These are phyloP conservation scores for Cranoglanis bouderius DNA, from an alignment of 2,113 vertebrate genomes.

Conservation along the genomic window DNA sequence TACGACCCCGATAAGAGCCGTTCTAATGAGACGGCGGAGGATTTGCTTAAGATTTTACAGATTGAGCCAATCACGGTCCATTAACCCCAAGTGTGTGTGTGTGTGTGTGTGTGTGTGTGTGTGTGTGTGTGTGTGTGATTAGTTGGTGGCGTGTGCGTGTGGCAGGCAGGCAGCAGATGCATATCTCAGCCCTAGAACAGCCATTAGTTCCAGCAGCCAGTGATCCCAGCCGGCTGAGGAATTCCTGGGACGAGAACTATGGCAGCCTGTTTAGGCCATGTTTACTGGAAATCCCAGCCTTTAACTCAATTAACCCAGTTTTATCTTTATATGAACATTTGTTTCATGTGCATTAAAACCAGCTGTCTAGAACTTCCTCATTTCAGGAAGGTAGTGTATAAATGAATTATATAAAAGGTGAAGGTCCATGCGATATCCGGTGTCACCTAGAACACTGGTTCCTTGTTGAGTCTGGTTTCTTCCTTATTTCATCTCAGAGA, in stretches of 20 bases:
- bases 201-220: slow-evolving; percentile 51
- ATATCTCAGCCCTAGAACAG: slow-evolving; percentile 43
- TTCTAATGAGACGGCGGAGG: slow-evolving; percentile 13
- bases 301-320: slow-evolving; percentile 29
- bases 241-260: slow-evolving; percentile 8
- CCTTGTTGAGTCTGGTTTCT: background rate
- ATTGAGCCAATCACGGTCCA: slow-evolving; percentile 47
- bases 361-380: background rate
- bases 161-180: slow-evolving; percentile 46
- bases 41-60: slow-evolving; percentile 43
- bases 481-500: background rate
- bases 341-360: slow-evolving; percentile 5
- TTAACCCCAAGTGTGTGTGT: slow-evolving; percentile 33
- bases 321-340: slow-evolving; percentile 23
- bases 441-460: background rate
- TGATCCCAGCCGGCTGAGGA: slow-evolving; percentile 16
- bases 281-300: slow-evolving; percentile 30
- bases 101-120: slow-evolving; percentile 29
- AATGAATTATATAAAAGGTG: background rate
- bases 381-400: background rate
- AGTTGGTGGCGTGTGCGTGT: slow-evolving; percentile 48
- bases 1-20: slow-evolving; percentile 7
- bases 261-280: slow-evolving; percentile 10
- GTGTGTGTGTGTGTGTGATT: slow-evolving; percentile 31
- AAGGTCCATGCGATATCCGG: background rate